Base-by-base conservation (phyloP, 2,888 invertebrate genomes). In the Cephalotes varians region DNA sequence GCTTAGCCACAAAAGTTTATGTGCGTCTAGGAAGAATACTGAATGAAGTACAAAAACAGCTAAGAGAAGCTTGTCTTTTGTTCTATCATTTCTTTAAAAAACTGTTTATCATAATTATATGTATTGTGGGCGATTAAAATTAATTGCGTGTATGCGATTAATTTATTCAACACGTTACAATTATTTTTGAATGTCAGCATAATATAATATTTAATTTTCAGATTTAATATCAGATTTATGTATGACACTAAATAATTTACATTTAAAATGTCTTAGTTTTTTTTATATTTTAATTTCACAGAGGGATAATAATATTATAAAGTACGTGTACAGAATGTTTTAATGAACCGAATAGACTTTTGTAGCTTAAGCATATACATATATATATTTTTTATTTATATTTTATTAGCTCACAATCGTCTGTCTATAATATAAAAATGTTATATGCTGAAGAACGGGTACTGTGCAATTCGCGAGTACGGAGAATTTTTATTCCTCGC, bases 391-490 rank as follows among this genome's bases (percentile, higher is more conserved):
- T 40, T 54, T 44, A 67, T 69, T 56, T 56, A 69, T 47, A 56
- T 69, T 58, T 69, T 58, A 4, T 69, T 69, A 56, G 31, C 15
- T 69, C 21, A n/a, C 15, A 44, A 7, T 69, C 18, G 4, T 15
- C 34, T 31, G 44, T 54, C 18, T 60, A 40, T 31, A 28, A 40
- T 28, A 18, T 28, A 21, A 58, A 34, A 69, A 12, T n/a, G 12
- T 21, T 69, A 10, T 28, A 44, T 31, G 37, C 12, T 58, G 56
- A 12, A 40, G 12, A 28, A 25, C 12, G 71, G 56, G 44, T 44
- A 79, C 25, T 12, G 77, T 79, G 77, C 71, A 79, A 79, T 79
- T 79, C 2, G 18, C 18, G 9, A 69, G 25, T 44, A 47, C 34
- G 21, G 54, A 64, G 28, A 77, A 44, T 44, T 40, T 51, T 47